Conservation (phyloP, 2,797 vertebrate species). For the Vespertilio murinus region DNA sequence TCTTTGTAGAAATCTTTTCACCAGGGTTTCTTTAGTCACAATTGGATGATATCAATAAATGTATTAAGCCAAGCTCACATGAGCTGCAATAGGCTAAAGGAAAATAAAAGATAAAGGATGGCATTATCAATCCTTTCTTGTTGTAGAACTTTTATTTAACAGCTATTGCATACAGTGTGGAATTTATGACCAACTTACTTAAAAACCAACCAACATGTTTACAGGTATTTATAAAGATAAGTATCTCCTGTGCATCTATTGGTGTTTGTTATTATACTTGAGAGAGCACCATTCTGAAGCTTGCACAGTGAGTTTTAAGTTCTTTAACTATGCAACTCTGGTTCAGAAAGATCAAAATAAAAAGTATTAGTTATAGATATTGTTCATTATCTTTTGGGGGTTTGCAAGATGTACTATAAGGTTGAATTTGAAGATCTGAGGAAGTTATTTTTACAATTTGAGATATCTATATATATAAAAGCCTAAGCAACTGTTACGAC, state of each 20-base stretch:
- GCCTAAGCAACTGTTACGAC: too few species aligned
- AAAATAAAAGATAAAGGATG: not conserved
- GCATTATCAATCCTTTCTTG: not conserved
- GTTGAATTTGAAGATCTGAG: not conserved
- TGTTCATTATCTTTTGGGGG: not conserved
- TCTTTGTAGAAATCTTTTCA: not conserved
- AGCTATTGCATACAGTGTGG: not conserved
- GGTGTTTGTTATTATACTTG: not conserved
- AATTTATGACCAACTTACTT: not conserved
- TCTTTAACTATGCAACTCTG: not conserved
- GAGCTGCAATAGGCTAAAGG: not conserved
- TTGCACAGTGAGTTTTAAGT: not conserved
- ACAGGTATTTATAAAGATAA: not conserved
- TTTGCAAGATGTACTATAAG: not conserved
- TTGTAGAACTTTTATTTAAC: not conserved
- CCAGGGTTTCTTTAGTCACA: not conserved
- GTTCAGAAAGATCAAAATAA: constrained; percentile 26
- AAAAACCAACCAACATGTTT: not conserved
- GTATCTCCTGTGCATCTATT: not conserved
- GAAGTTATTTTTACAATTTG: not conserved
- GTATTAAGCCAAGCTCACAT: not conserved
- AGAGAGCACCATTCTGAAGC: not conserved
- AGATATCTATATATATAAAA: not conserved
- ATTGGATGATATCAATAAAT: not conserved
- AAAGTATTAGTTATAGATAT: not conserved